Conservation (phyloP, 2,888 invertebrate genomes). For the Phragmatobia fuliginosa region DNA sequence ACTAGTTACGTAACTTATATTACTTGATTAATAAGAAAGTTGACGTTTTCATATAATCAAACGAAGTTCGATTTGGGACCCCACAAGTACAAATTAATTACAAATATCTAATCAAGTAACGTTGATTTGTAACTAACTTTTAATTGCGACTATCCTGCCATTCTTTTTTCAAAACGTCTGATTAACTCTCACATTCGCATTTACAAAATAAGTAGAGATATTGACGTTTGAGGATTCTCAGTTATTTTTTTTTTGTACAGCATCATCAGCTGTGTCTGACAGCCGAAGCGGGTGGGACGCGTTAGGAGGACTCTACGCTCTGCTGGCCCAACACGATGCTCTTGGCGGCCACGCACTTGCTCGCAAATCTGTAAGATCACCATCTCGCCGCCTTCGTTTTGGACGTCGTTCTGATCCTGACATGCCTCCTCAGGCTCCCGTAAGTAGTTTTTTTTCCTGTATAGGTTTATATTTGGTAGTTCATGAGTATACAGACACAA, state of each 20-base stretch:
- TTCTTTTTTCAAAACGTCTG: neutral
- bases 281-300: conserved; percentile 76
- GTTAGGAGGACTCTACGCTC: conserved; percentile 87
- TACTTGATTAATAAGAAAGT: conserved; percentile 59
- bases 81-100: neutral
- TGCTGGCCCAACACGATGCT: conserved; percentile 88
- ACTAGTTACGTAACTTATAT: conserved; percentile 58
- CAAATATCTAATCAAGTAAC: neutral
- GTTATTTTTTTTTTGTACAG: conserved; percentile 36
- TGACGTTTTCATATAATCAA: conserved; percentile 28
- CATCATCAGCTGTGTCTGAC: conserved; percentile 63
- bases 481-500: neutral
- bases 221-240: no score
- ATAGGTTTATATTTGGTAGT: neutral
- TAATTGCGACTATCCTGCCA: no score
- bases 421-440: conserved; percentile 84
- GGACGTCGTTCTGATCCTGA: conserved; percentile 91
- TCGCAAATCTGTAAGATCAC: conserved; percentile 92
- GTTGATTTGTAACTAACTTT: neutral
- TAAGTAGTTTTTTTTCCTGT: conserved; percentile 51
- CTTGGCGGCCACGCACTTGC: conserved; percentile 90
- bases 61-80: conserved; percentile 2
- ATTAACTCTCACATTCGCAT: neutral
- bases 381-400: conserved; percentile 91
- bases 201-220: neutral